Evolutionary conservation across 2,797 vertebrate species (phyloP), one percentile per base, ranked within the genome.

Genomic region (Acipenser transmontanus): DNA sequence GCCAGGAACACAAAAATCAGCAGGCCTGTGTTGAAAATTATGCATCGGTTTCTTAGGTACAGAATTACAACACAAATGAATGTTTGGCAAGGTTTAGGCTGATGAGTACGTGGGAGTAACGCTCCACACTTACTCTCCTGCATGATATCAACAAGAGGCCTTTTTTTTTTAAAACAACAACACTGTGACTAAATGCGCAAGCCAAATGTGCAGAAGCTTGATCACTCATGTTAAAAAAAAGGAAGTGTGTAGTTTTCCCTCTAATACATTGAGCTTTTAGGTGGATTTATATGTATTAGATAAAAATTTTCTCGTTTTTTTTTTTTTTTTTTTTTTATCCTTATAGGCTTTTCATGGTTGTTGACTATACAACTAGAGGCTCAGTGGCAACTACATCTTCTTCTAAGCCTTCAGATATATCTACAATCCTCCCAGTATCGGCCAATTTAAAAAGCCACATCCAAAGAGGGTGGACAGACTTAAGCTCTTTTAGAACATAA

Each of bases 231-330:
- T 72, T 70, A 69, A 80, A 79, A 82, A 81, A 84, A 81, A 81
- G 63, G 75, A 70, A 10, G 17, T 73, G 73, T 84, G 79, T 80
- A 84, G 86, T 88, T 73, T 76, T 75, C 65, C 62, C 73, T 86
- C 73, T 80, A 86, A 75, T 83, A 85, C 87, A 80, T 80, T 86
- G 79, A 84, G 85, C 88, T 88, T 85, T 89, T 89, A 89, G 88
- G 83, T 89, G 85, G 89, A 89, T 93, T 92, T 91, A 81, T 85
- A 81, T 87, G 81, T 83, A 88, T 92, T 90, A 91, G 87, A 88
- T 80, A 84, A 85, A 90, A 87, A 82, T 82, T 67, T 84, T 82
- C 86, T 87, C 83, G 82, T 91, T 91, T 34, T 83, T 84, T 84
- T 88, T 87, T 88, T 84, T 88, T 87, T 88, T 91, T 91, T 34